Evolutionary conservation across 53 echinoderm and acorn worm species (phyloP), one percentile per base, ranked within the genome.

Genomic region (Crossaster papposus): DNA sequence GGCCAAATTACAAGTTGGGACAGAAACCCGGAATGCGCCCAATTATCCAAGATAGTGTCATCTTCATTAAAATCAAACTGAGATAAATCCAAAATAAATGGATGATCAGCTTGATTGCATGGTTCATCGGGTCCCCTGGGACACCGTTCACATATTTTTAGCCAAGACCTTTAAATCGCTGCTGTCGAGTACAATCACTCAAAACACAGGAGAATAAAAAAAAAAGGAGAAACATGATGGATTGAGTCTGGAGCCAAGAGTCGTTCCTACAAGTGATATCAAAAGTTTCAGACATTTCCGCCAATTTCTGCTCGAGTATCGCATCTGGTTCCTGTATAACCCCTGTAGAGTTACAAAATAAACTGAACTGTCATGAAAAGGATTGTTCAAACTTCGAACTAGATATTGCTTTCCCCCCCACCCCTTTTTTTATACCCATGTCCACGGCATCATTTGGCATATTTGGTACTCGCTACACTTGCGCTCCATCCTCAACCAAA

Each of bases 31-130:
- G 75, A 38, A 77, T n/a, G 76, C 36, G 23, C 54, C 76, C 34
- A 87, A 76, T 87, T 87, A 87, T 58, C 36, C 55, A 36, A 53
- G 76, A 87, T 77, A 77, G 87, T 87, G 87, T 77, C 87, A 87
- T 87, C 87, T 75, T 87, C 77, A 87, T 87, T 87, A 84, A 28
- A 72, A 71, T 54, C 32, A 73, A 44, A 84, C 23, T 17, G 36
- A 84, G 32, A 26, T 22, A 28, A 31, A 72, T 14, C 44, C 32
- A 84, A 51, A 52, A 71, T 84, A n/a, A n/a, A n/a, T n/a, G n/a
- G n/a, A n/a, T 54, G 72, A 71, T 71, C 51, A 84, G 84, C 32
- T 71, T 35, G 65, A 84, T 72, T 71, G 84, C 84, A 72, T 84
- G 72, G 51, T 72, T 35, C 54, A 13, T 37, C 17, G 4, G 26